A percentile compares a stretch with the other conserved stretches of the same genome.
These are phyloP conservation scores for Ctenodactylus gundi DNA, from an alignment of 2,113 vertebrate species.

Conservation along the genomic window DNA sequence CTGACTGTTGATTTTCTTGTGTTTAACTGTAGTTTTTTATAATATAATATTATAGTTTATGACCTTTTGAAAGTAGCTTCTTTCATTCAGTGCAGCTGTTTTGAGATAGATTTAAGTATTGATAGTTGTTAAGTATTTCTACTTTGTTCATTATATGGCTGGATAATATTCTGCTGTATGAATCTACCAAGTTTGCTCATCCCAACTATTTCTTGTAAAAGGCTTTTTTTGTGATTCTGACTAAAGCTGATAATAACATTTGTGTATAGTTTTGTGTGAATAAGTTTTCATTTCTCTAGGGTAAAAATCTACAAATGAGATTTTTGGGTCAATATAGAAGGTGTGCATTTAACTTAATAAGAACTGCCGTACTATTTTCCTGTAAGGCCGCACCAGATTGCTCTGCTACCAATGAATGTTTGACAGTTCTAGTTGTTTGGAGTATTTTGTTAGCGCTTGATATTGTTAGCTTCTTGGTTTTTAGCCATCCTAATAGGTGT, in stretches of 20 bases:
- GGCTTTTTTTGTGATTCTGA: background rate
- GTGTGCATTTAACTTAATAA: background rate
- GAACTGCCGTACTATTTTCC: background rate
- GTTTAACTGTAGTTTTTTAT: background rate
- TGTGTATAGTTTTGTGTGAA: background rate
- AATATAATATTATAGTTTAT: background rate
- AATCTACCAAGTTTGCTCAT: background rate
- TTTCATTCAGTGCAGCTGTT: conserved; percentile 15
- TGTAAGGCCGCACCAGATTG: background rate
- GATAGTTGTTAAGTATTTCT: background rate
- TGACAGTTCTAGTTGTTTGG: background rate
- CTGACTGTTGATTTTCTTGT: background rate
- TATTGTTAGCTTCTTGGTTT: background rate
- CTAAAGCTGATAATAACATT: background rate
- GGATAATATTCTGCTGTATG: background rate
- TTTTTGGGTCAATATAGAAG: background rate
- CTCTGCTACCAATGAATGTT: background rate
- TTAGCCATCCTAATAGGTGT: background rate
- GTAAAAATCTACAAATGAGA: background rate
- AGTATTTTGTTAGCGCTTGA: background rate
- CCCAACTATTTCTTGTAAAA: background rate
- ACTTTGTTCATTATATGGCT: conserved; percentile 19
- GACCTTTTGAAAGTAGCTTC: background rate
- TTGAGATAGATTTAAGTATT: background rate
- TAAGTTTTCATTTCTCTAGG: conserved; percentile 31